Percentiles rank a stretch among this genome's conserved stretches.
These are phyloP conservation scores for Perizoma flavofasciatum DNA, from an alignment of 2,888 invertebrate species.

Conservation along the genomic window DNA sequence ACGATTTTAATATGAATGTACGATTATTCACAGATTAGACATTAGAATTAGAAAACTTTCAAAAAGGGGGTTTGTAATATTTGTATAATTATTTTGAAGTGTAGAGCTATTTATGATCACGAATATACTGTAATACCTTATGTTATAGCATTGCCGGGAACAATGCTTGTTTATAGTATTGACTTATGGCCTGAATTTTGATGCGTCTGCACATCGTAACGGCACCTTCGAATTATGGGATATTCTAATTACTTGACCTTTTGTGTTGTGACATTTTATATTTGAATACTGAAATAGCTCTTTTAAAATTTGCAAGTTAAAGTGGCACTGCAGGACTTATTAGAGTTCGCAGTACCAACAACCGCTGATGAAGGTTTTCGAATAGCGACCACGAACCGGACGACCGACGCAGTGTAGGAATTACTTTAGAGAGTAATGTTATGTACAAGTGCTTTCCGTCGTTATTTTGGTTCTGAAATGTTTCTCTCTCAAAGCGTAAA, in stretches of 20 bases:
- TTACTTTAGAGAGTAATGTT: too few relatives aligned
- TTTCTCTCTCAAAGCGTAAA: constrained; percentile 9
- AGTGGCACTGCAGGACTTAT: too few relatives aligned
- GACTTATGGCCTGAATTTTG: constrained; percentile 57
- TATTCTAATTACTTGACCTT: constrained; percentile 25
- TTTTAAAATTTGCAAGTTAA: too few relatives aligned
- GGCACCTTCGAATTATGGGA: constrained; percentile 35
- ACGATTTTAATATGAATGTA: too few relatives aligned
- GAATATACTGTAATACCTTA: constrained; percentile 9
- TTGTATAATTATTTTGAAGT: background rate
- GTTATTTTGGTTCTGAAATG: constrained; percentile 14
- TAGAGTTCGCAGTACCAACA: too few relatives aligned
- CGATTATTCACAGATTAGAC: too few relatives aligned
- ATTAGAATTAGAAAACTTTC: too few relatives aligned
- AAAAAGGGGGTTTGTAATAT: background rate
- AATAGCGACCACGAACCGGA: too few relatives aligned
- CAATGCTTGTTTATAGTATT: constrained; percentile 70
- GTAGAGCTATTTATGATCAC: constrained; percentile 7
- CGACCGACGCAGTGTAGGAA: too few relatives aligned
- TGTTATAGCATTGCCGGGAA: constrained; percentile 51
- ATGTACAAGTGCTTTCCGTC: constrained; percentile 1
- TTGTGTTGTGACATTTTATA: constrained; percentile 10
- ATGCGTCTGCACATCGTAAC: constrained; percentile 50
- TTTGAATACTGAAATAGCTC: constrained; percentile 9
- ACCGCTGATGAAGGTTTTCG: too few relatives aligned